Evolutionary conservation across 2,888 invertebrate genomes (phyloP), one percentile per base, ranked within the genome.

Genomic region (Lochmaea crataegi): DNA sequence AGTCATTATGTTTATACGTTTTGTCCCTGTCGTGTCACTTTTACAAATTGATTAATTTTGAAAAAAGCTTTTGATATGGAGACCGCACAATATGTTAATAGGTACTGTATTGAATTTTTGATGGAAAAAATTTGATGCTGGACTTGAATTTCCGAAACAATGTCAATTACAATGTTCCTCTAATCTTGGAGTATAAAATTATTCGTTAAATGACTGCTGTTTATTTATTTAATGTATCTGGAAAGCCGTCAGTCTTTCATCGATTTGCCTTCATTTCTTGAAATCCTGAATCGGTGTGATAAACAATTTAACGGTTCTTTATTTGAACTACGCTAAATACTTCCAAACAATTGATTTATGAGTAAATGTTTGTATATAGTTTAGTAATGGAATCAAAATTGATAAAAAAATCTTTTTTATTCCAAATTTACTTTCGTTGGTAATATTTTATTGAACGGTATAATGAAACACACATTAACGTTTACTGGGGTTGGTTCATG

Each of bases 1-100:
- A 32, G 32, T 60, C 38, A 69, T 68, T 65, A 42, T 65, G 68
- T 73, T n/a, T 66, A 32, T 38, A 18, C 26, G 38, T 65, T 66
- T 66, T 41, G 11, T 66, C n/a, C 18, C 41, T 65, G 57, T 42
- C 42, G 12, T 63, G 61, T 41, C 41, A 18, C 61, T 63, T 32
- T 63, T 63, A 63, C 61, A 41, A 63, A 63, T 63, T 63, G 42
- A 42, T 42, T 18, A n/a, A 63, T 63, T 63, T 63, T 57, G 18
- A 26, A 63, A 32, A 41, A 41, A 63, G 41, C 1, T 6, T 61
- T 16, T 18, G 41, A 18, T 53, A 7, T 12, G 9, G 16, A 16
- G 18, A 63, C 61, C 18, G 18, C 65, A 65, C 48, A 45, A 45
- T 53, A 56, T 32, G 65, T 65, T n/a, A 41, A 65, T 65, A n/a